Base-by-base conservation (phyloP, 2,113 vertebrate genomes). In the Esox niger region DNA sequence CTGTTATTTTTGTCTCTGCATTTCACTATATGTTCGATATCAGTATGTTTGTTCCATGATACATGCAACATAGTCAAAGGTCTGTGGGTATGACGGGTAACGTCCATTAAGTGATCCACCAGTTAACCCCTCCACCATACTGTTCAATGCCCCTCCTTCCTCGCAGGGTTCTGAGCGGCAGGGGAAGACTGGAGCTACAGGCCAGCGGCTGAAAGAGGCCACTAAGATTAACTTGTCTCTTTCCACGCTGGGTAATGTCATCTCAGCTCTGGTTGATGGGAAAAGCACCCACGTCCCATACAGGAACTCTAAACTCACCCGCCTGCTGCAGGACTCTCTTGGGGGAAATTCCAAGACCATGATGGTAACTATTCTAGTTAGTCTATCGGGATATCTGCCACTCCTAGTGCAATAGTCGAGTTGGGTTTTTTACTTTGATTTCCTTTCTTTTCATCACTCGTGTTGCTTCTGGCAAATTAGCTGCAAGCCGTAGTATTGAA, bases 301-400 rank as follows among this genome's bases (percentile, higher is more conserved):
- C 81, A 94, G 97, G 58, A 99, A 99, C 79, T 99, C 97, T 35
- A 99, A 99, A 81, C 89, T 99, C 17, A 99, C 97, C 0, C 93
- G 97, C 11, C 91, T 99, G 68, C 93, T 99, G 57, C 96, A 99
- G 81, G 97, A 99, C 81, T 99, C 97, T 0, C 86, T 99, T 2
- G 97, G 97, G 47, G 97, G 97, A 82, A 99, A 99, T 85, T 99
- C 97, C 60, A 99, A 99, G 86, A 99, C 97, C 33, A 98, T 99
- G 97, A 99, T 99, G 97, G 97, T 98, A 88, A 6, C 66, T 71
- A 62, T 26, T n/a, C n/a, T n/a, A n/a, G n/a, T n/a, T n/a, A n/a
- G n/a, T n/a, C n/a, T n/a, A n/a, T n/a, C n/a, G n/a, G n/a, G n/a
- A n/a, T n/a, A n/a, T n/a, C n/a, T n/a, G n/a, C n/a, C n/a, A n/a